Evolutionary conservation across 2,888 invertebrate genomes (phyloP).

Genomic region (Xylota sylvarum): DNA sequence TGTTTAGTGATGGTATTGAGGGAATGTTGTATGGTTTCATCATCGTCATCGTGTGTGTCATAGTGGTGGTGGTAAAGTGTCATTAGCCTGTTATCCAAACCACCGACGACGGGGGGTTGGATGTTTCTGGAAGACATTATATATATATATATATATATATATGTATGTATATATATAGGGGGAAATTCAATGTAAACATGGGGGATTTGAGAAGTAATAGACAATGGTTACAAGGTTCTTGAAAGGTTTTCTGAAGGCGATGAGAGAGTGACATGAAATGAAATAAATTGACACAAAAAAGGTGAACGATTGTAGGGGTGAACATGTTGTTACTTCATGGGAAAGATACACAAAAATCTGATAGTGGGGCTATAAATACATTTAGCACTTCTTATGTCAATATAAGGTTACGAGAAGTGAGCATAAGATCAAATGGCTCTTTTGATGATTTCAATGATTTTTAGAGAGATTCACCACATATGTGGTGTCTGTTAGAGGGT

Average conservation of each 20-base stretch:
- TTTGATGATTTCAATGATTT: background rate
- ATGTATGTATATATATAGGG: no score
- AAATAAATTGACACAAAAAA: conserved; percentile 19
- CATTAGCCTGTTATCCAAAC: conserved; percentile 69
- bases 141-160: no score
- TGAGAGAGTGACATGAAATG: conserved; percentile 22
- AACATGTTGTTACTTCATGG: background rate
- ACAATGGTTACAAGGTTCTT: conserved; percentile 54
- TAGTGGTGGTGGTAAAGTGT: conserved; percentile 57
- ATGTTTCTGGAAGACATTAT: conserved; percentile 1
- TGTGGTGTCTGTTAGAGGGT: background rate
- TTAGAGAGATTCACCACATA: background rate
- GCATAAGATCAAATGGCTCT: background rate
- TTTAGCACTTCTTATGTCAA: conserved; percentile 2
- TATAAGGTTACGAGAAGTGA: background rate
- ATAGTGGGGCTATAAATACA: conserved; percentile 4
- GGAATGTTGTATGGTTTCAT: conserved; percentile 67
- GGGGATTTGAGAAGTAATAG: conserved; percentile 47
- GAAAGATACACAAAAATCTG: background rate
- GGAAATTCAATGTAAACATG: conserved; percentile 44
- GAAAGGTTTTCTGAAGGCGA: conserved; percentile 27
- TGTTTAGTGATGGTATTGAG: conserved; percentile 48
- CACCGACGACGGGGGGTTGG: conserved; percentile 3
- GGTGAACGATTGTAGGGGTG: conserved; percentile 22
- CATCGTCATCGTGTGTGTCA: conserved; percentile 53